Base-by-base conservation (phyloP, 1,140 invertebrate species). In the Drosophila ercepeae region DNA sequence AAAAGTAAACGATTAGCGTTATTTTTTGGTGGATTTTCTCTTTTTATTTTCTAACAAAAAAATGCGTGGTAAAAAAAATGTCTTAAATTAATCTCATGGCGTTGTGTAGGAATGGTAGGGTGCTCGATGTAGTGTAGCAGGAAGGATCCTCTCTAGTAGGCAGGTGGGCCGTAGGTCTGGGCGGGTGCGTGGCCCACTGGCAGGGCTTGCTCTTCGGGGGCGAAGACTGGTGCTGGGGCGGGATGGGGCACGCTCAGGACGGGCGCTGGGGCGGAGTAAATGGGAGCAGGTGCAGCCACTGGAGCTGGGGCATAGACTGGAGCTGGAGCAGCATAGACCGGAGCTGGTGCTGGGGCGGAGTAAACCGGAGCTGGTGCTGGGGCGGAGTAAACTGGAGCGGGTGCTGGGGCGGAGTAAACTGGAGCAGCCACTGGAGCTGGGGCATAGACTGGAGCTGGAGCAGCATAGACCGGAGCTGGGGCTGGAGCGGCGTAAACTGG, bases 91-190 rank as follows among this genome's bases (percentile, higher is more conserved):
- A 55, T 73, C 71, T 75, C 61, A 75, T 73, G 59, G 69, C 49
- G 69, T 63, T 75, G 71, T 75, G 59, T 45, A 71, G 68, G 70
- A 75, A 67, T 55, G 44, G 45, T 82, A 55, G 34, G 51, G 46
- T 64, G 60, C 60, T 57, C 18, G 57, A 61, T 50, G 50, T 29
- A 49, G 65, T 58, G 65, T 58, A 45, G 65, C 69, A 57, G 65
- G 57, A 55, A 82, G 78, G 61, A 44, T 77, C 13, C 18, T 51
- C 23, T 60, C 21, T 84, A 84, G 29, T 61, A 86, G 3, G 53
- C 61, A 0, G 88, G 75, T 53, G 88, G 86, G n/a, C 88, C 86
- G 36, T 89, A 89, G 34, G 68, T 78, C 68, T 78, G 86, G 51
- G 86, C 86, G 3, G 86, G 86, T 2, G 63, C 48, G 41, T 89